phyloP scores from a whole-genome alignment of 1,140 invertebrate species.

The Formica selysi region DNA sequence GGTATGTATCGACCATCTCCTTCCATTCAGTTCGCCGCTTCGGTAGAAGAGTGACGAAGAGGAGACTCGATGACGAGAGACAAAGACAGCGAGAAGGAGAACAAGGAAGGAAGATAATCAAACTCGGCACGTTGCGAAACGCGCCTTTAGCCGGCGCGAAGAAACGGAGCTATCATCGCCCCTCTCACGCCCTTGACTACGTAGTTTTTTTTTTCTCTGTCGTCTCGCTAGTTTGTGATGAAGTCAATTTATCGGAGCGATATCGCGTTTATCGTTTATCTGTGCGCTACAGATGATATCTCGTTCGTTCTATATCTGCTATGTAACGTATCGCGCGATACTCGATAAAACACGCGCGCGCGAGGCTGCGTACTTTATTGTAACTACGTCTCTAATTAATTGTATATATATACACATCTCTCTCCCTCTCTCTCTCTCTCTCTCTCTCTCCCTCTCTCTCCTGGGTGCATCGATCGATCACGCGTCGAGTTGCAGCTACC shows the following conservation, averaged over 20 bases:
- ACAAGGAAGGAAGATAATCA: constrained; percentile 21
- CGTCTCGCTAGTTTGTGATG: not conserved
- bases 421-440: not conserved
- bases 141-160: not conserved
- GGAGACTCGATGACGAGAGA: not conserved
- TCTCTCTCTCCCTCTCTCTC: not conserved
- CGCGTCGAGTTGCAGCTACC: constrained; percentile 1
- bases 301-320: not conserved
- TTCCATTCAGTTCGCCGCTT: constrained; percentile 77
- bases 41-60: constrained; percentile 20
- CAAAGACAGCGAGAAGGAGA: constrained; percentile 23
- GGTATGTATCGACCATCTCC: constrained; percentile 80
- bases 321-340: not conserved
- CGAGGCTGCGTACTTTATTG: not conserved
- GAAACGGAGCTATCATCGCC: not conserved
- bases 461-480: constrained; percentile 26
- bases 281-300: not conserved
- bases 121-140: not conserved
- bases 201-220: not conserved
- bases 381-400: constrained; percentile 42
- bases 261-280: not conserved
- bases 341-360: not conserved
- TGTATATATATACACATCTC: not conserved
- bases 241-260: constrained; percentile 2
- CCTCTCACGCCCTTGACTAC: not conserved